Base-by-base conservation (phyloP, 2,888 invertebrate genomes). In the Mimumesa dahlbomi region DNA sequence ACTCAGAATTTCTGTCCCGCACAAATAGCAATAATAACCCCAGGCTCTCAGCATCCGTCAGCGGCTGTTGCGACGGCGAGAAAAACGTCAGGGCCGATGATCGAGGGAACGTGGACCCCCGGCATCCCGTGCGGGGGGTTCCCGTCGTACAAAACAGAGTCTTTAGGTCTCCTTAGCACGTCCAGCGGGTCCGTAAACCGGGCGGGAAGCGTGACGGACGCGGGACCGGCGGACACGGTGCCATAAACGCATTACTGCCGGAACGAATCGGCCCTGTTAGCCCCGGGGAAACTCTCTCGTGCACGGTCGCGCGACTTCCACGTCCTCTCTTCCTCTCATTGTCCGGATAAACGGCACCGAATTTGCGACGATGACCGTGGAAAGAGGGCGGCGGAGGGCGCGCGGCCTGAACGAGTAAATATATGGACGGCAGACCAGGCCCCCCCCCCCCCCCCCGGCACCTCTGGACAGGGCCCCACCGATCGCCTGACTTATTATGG, bases 181-280 rank as follows among this genome's bases (percentile, higher is more conserved):
- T 81, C 70, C 65, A 58, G 43, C 73, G 67, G 59, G 71, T 52
- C 48, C 63, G 48, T 58, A 61, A 69, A 70, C 13, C 64, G 66
- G 72, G 59, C 75, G 75, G 72, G 77, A 75, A 85, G 83, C 83
- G 83, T 84, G 81, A 83, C 83, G 75, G 69, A 64, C 74, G 72
- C 74, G 69, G 40, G 48, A 56, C 58, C 53, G 73, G 38, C 50
- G 73, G 76, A 73, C 77, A 54, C 72, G 73, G 73, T 72, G 74
- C 83, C 83, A 84, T 87, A 85, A 88, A 87, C 82, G 86, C 83
- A 87, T 87, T 84, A 88, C 82, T 81, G 82, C 86, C 85, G 87
- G 81, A 85, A 87, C 88, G 85, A 87, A 87, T 86, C 74, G 72
- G 53, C 72, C 65, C 69, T 82, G 80, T 82, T 83, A 69, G 57